Conservation (phyloP, 1,140 invertebrate genomes). For the Zaprionus capensis region DNA sequence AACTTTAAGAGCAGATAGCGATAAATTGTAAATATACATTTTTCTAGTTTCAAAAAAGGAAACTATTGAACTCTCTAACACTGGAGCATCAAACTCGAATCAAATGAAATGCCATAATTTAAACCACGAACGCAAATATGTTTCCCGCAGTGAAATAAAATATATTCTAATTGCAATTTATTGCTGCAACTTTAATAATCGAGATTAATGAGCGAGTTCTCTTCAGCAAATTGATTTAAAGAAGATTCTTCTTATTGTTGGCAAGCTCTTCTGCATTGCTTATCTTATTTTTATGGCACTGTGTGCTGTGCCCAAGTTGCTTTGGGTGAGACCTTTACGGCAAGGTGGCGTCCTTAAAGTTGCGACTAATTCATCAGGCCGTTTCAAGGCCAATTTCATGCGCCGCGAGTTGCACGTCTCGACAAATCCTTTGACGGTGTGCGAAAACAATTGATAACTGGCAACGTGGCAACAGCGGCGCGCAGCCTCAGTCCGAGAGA, state of each 20-base stretch:
- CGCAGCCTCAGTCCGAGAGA: background rate
- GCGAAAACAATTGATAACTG: conserved; percentile 40
- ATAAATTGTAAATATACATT: background rate
- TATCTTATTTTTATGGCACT: background rate
- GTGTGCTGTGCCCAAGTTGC: background rate
- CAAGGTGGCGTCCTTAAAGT: conserved; percentile 25
- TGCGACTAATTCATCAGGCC: conserved; percentile 28
- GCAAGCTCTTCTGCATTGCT: background rate
- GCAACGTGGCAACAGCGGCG: background rate
- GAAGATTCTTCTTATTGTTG: background rate
- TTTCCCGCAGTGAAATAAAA: too few species aligned
- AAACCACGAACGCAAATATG: too few species aligned
- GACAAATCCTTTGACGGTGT: conserved; percentile 54
- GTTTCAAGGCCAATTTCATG: conserved; percentile 15
- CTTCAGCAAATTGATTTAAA: background rate
- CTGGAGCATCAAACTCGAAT: background rate
- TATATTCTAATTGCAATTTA: background rate
- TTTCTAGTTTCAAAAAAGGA: background rate
- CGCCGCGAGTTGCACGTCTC: conserved; percentile 51
- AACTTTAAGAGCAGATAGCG: background rate
- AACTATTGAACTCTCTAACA: background rate
- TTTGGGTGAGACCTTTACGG: background rate
- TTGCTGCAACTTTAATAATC: background rate
- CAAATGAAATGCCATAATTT: too few species aligned
- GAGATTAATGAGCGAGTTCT: background rate